A percentile compares a stretch with the other conserved stretches of the same genome.
Evolutionary conservation across 1,140 invertebrate species (phyloP).

Genomic region (Eubasilissa regina): DNA sequence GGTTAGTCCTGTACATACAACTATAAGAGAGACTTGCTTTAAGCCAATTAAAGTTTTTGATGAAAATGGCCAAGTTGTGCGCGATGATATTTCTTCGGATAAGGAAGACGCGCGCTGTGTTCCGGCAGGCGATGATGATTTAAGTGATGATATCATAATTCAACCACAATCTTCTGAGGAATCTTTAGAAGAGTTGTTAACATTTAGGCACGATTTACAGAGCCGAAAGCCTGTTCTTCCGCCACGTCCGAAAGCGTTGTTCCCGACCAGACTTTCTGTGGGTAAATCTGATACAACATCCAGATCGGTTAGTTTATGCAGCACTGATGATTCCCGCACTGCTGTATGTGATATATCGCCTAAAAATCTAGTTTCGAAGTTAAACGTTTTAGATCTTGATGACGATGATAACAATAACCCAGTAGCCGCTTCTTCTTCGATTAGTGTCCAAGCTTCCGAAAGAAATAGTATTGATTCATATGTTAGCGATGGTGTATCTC

Average conservation of each 20-base stretch:
- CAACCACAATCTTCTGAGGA: constrained; percentile 28
- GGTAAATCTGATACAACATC: constrained; percentile 9
- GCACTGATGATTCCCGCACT: not conserved
- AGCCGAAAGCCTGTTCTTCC: not conserved
- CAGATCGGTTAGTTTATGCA: constrained; percentile 22
- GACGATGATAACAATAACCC: not conserved
- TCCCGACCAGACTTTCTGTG: not conserved
- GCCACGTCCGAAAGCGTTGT: constrained; percentile 20
- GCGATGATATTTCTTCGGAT: not conserved
- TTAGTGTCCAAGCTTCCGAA: constrained; percentile 16
- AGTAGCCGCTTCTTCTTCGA: not conserved
- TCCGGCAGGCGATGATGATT: not conserved
- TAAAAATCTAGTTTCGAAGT: not conserved
- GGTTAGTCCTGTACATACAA: constrained; percentile 15
- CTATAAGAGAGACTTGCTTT: constrained; percentile 42
- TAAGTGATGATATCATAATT: constrained; percentile 4
- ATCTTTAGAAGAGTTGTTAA: constrained; percentile 22
- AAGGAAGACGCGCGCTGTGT: not conserved
- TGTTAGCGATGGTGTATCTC: not conserved
- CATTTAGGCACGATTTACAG: not conserved
- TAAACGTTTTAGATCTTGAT: not conserved
- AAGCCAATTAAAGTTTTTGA: constrained; percentile 52
- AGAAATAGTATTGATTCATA: constrained; percentile 31
- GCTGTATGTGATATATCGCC: not conserved
- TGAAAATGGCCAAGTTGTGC: constrained; percentile 49